A percentile compares a stretch with the other conserved stretches of the same genome.
These are phyloP conservation scores for Dromaius novaehollandiae DNA, from an alignment of 2,113 vertebrate species.

Conservation along the genomic window DNA sequence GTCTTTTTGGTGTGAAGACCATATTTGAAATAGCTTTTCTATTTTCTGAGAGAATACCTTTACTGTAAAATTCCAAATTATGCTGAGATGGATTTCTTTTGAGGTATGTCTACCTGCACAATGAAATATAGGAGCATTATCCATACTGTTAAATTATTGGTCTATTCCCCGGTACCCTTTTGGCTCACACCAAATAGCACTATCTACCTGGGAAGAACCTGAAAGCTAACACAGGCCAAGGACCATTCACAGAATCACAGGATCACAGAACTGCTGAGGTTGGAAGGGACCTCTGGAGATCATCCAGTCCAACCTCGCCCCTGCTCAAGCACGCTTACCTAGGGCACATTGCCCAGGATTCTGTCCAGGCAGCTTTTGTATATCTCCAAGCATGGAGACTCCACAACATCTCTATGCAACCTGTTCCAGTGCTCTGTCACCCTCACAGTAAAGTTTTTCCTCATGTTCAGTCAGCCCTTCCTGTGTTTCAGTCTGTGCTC, in stretches of 20 bases:
- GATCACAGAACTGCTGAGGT: neutral
- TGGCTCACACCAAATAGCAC: neutral
- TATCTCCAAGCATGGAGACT: neutral
- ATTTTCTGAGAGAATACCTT: neutral
- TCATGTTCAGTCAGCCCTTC: neutral
- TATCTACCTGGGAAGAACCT: neutral
- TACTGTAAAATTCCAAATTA: neutral
- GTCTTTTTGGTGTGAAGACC: neutral
- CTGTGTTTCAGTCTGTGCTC: neutral
- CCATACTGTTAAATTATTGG: neutral
- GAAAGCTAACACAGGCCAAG: too few species aligned
- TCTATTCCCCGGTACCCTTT: constrained; percentile 19
- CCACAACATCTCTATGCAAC: neutral
- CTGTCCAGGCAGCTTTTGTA: neutral
- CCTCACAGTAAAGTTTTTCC: neutral
- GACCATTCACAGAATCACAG: neutral
- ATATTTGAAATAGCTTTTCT: neutral
- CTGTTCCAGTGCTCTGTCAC: neutral
- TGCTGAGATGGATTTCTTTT: neutral
- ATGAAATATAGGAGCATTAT: neutral
- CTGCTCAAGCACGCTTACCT: neutral
- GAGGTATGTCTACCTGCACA: neutral
- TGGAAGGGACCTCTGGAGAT: neutral
- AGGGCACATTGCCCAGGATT: neutral
- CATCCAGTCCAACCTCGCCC: neutral